phyloP scores from a whole-genome alignment of 2,888 invertebrate species.

The Carterocephalus palaemon region DNA sequence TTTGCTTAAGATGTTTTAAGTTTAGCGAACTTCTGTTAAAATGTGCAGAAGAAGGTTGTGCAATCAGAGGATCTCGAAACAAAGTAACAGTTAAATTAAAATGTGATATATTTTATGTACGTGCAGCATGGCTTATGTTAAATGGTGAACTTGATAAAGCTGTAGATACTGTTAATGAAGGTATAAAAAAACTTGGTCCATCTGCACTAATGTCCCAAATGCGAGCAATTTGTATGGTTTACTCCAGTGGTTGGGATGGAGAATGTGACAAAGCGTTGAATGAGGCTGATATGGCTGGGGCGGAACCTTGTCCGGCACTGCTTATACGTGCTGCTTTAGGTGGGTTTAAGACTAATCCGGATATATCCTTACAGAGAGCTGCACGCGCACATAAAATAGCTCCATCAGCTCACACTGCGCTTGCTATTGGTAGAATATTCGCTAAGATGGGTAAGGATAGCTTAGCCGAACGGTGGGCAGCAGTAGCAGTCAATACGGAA shows the following conservation, averaged over 20 bases:
- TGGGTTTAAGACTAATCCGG: conserved; percentile 43
- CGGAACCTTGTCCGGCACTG: conserved; percentile 46
- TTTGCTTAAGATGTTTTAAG: conserved; percentile 61
- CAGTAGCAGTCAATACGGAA: conserved; percentile 59
- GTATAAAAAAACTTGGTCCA: conserved; percentile 55
- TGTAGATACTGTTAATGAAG: conserved; percentile 42
- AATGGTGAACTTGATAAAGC: conserved; percentile 46
- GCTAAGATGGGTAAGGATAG: conserved; percentile 44
- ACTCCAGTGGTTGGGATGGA: conserved; percentile 53
- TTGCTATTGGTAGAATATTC: conserved; percentile 57
- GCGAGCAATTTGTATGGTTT: conserved; percentile 48
- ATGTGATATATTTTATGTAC: conserved; percentile 54
- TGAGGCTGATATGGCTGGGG: conserved; percentile 54
- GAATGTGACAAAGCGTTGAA: conserved; percentile 50
- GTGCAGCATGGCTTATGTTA: conserved; percentile 53
- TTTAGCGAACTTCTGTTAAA: conserved; percentile 52
- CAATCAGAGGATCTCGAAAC: conserved; percentile 43
- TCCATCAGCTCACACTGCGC: conserved; percentile 58
- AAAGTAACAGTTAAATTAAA: conserved; percentile 10
- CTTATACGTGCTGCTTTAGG: conserved; percentile 54
- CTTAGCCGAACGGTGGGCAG: conserved; percentile 61
- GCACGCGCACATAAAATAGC: conserved; percentile 58
- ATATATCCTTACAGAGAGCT: conserved; percentile 57
- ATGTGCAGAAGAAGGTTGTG: conserved; percentile 55
- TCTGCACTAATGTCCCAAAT: conserved; percentile 58